A percentile compares a stretch with the other conserved stretches of the same genome.
Conservation (phyloP, 2,797 vertebrate species). For the Sciaenops ocellatus region DNA sequence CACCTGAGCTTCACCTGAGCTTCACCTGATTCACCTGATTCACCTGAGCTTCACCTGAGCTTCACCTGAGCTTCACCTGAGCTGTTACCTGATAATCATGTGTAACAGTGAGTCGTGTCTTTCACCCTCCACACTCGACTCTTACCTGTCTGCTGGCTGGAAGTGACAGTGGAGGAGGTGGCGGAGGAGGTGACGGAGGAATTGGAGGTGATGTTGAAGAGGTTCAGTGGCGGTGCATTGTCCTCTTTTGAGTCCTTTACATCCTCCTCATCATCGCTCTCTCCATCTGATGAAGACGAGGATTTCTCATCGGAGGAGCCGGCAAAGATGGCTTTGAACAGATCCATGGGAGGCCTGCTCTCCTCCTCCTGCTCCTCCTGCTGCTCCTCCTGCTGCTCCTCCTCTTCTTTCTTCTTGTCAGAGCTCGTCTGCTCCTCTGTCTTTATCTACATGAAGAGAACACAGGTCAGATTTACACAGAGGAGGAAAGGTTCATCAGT, state of each 20-base stretch:
- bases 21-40: too few species aligned
- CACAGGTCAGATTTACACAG: background rate
- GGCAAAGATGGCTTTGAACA: constrained; percentile 96
- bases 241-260: constrained; percentile 17
- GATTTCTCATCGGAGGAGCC: constrained; percentile 93
- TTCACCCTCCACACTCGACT: too few species aligned
- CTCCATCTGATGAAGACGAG: constrained; percentile 90
- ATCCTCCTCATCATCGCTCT: constrained; percentile 77
- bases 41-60: too few species aligned
- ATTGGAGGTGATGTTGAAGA: constrained; percentile 52
- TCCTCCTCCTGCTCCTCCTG: constrained; percentile 82
- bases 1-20: too few species aligned
- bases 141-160: constrained; percentile 49
- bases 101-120: too few species aligned
- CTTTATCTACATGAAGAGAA: constrained; percentile 37
- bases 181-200: background rate
- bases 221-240: constrained; percentile 34
- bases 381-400: constrained; percentile 16
- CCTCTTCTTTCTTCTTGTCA: constrained; percentile 19
- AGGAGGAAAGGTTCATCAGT: too few species aligned
- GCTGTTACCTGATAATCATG: too few species aligned
- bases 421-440: constrained; percentile 19
- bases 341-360: constrained; percentile 92
- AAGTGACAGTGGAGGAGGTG: background rate
- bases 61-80: too few species aligned